Percentiles rank a stretch among this genome's conserved stretches.
phyloP scores from a whole-genome alignment of 1,140 invertebrate species.

The Diorhabda sublineata region DNA sequence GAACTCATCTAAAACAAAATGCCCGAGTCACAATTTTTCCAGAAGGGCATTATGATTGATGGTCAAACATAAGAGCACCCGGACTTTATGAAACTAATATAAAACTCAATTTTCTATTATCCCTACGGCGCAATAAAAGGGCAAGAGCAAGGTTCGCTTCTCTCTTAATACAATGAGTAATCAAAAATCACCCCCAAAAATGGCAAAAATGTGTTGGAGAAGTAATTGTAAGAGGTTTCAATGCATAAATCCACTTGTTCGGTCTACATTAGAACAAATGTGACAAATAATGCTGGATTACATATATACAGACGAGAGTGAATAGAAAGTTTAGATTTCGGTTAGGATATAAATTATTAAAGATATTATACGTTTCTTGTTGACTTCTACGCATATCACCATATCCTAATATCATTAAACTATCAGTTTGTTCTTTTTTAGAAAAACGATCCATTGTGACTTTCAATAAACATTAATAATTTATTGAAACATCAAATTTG shows the following conservation, averaged over 20 bases:
- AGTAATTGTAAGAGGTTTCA: slow-evolving; percentile 2
- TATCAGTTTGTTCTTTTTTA: no score
- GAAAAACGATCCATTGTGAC: no score
- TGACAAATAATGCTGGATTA: background rate
- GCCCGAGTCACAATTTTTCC: background rate
- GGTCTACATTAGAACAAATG: background rate
- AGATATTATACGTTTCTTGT: no score
- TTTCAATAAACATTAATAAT: no score
- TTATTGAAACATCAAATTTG: no score
- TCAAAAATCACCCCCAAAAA: slow-evolving; percentile 16
- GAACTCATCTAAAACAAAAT: background rate
- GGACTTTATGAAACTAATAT: slow-evolving; percentile 18
- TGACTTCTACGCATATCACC: no score
- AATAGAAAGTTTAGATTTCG: no score
- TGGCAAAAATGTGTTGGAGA: slow-evolving; percentile 6
- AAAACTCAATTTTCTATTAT: slow-evolving; percentile 20
- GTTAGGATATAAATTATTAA: no score
- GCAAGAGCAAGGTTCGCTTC: background rate
- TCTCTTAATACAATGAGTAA: slow-evolving; percentile 17
- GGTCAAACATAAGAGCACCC: slow-evolving; percentile 1
- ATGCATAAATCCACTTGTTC: background rate
- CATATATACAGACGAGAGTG: no score
- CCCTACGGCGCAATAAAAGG: slow-evolving; percentile 14
- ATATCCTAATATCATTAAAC: no score
- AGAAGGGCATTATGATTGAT: slow-evolving; percentile 10